Evolutionary conservation across 2,797 vertebrate genomes (phyloP), one percentile per base, ranked within the genome.

Genomic region (Alauda arvensis): DNA sequence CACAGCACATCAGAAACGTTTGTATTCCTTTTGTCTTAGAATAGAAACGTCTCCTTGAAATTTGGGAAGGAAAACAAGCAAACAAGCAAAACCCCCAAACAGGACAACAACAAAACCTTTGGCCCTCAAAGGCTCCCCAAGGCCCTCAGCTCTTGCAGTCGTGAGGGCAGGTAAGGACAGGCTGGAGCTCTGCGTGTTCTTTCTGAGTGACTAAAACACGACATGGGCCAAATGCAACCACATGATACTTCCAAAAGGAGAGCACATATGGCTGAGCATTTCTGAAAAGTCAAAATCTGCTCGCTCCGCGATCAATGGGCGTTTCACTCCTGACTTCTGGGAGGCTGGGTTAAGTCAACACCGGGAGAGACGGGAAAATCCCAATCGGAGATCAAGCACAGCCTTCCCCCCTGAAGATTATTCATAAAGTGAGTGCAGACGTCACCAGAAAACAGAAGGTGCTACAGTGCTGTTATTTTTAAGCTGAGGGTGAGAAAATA

Each of bases 251-350:
- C 90, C 91, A 89, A 93, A 94, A 92, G 0, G 85, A 93, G 90
- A 90, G 59, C 87, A 91, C 94, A 92, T 90, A 94, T 87, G 93
- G 85, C 85, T 89, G 88, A 93, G 87, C 65, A 42, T 85, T 94
- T 93, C 85, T 92, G 83, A 93, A 93, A 89, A 93, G 90, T 95
- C 88, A 92, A 91, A 93, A 92, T 92, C 91, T 94, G 91, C 94
- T 93, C 28, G 1, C 15, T 8, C 46, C 42, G 69, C 68, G 91
- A 88, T 84, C 91, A 84, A 89, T 33, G 88, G 86, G 94, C 9
- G 29, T 92, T 93, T 89, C 20, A 65, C 92, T 86, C 88, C 37
- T 68, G 83, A 87, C 83, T 93, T 25, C 59, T 71, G 43, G 84
- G 68, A 77, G 79, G 85, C 57, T 18, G 51, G 90, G 83, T 86